phyloP scores from a whole-genome alignment of 2,888 invertebrate species.

The Stenolophus ochropezus region DNA sequence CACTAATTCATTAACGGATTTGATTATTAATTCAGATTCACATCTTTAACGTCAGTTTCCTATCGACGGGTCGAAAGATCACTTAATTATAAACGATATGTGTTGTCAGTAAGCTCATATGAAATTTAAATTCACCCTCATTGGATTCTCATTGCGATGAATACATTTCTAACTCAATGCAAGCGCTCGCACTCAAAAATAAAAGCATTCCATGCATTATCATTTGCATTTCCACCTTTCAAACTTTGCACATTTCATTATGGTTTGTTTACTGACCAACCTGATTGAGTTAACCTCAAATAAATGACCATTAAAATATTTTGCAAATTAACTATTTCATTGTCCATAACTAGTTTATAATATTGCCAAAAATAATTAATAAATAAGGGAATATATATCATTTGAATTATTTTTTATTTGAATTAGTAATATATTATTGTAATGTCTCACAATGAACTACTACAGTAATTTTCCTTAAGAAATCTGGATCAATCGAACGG shows the following conservation, averaged over 20 bases:
- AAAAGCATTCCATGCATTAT: neutral
- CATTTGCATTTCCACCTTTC: neutral
- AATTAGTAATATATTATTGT: no score
- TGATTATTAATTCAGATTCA: slow-evolving; percentile 31
- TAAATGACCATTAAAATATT: no score
- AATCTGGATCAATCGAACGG: neutral
- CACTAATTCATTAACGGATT: slow-evolving; percentile 21
- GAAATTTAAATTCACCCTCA: slow-evolving; percentile 6
- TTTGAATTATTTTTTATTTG: neutral
- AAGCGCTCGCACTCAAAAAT: neutral
- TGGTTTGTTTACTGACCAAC: neutral
- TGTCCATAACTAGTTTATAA: no score
- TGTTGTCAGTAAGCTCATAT: slow-evolving; percentile 25
- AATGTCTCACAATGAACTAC: no score
- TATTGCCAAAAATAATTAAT: no score
- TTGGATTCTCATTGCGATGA: neutral
- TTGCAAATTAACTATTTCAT: no score
- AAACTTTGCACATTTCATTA: neutral
- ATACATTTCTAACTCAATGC: neutral
- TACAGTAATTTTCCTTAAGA: no score
- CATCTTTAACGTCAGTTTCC: slow-evolving; percentile 27
- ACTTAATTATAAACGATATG: slow-evolving; percentile 37
- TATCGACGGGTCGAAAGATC: slow-evolving; percentile 27
- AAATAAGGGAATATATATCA: no score
- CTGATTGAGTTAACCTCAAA: no score